These are phyloP conservation scores for Philypnodon macrostomus DNA, from an alignment of 2,797 vertebrate species.

Conservation along the genomic window DNA sequence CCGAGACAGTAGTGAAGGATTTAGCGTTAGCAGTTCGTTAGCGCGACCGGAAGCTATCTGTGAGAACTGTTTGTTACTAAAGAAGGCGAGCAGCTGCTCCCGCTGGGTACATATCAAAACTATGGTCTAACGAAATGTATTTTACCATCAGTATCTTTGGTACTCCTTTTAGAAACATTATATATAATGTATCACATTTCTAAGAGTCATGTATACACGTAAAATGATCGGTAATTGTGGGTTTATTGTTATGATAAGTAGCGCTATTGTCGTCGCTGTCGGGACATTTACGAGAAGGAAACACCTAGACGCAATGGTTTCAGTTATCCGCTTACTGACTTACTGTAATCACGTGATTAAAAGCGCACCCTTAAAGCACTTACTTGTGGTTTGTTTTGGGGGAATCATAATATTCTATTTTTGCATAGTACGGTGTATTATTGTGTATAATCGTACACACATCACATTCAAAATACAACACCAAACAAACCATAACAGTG, in stretches of 20 bases:
- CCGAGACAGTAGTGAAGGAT: constrained; percentile 22
- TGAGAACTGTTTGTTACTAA: constrained; percentile 24
- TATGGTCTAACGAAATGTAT: not conserved
- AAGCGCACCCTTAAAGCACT: too few species aligned
- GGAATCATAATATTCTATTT: too few species aligned
- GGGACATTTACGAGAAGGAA: constrained; percentile 31
- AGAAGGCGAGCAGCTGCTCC: constrained; percentile 23
- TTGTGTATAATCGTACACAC: too few species aligned
- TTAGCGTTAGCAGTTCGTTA: constrained; percentile 63
- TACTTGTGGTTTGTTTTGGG: too few species aligned
- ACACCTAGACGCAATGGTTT: not conserved
- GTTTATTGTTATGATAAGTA: constrained; percentile 23
- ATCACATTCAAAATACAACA: too few species aligned
- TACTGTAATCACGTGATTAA: not conserved
- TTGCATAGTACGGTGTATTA: too few species aligned
- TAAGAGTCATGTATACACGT: not conserved
- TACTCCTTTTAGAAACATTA: too few species aligned
- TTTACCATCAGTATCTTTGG: too few species aligned
- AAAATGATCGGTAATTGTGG: not conserved
- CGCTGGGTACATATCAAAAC: constrained; percentile 36
- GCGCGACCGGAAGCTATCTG: constrained; percentile 39
- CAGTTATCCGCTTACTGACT: not conserved
- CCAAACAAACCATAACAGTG: too few species aligned
- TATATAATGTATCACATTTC: not conserved
- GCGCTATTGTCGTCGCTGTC: constrained; percentile 48